phyloP scores from a whole-genome alignment of 2,888 invertebrate genomes.

The Pseudococcus viburni region DNA sequence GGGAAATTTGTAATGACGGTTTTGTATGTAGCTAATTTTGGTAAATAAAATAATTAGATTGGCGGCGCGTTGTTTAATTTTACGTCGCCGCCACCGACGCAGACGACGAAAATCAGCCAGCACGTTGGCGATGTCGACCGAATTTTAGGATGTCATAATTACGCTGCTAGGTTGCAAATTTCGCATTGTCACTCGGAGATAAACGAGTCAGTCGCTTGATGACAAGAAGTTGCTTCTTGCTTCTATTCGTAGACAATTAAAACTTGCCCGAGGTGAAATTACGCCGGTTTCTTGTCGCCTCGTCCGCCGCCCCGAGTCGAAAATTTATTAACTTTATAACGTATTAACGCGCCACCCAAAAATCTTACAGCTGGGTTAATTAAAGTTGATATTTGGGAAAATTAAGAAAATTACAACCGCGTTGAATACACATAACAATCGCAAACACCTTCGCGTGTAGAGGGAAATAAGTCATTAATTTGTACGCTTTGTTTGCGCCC shows the following conservation, averaged over 20 bases:
- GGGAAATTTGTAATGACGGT: slow-evolving; percentile 42
- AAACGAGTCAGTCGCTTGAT: slow-evolving; percentile 43
- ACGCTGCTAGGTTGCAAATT: slow-evolving; percentile 26
- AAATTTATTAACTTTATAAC: slow-evolving; percentile 32
- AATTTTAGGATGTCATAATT: slow-evolving; percentile 50
- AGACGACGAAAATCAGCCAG: background rate
- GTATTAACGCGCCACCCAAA: slow-evolving; percentile 32
- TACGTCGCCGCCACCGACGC: background rate
- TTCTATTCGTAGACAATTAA: slow-evolving; percentile 35
- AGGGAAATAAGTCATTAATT: slow-evolving; percentile 39
- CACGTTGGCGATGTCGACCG: background rate
- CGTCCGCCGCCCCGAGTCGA: background rate
- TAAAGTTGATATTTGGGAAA: slow-evolving; percentile 39
- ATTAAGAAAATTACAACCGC: slow-evolving; percentile 8
- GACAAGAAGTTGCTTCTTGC: slow-evolving; percentile 46
- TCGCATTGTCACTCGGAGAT: slow-evolving; percentile 37
- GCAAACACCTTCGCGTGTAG: background rate
- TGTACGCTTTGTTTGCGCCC: background rate
- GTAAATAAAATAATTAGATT: slow-evolving; percentile 49
- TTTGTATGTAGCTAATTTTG: slow-evolving; percentile 30
- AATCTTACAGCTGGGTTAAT: slow-evolving; percentile 38
- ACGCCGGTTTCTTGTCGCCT: background rate
- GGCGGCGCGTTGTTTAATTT: slow-evolving; percentile 42
- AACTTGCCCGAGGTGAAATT: slow-evolving; percentile 42
- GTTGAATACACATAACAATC: slow-evolving; percentile 39